Percentiles rank a stretch among this genome's conserved stretches.
phyloP scores from a whole-genome alignment of 2,113 vertebrate species.

The Sturnus vulgaris region DNA sequence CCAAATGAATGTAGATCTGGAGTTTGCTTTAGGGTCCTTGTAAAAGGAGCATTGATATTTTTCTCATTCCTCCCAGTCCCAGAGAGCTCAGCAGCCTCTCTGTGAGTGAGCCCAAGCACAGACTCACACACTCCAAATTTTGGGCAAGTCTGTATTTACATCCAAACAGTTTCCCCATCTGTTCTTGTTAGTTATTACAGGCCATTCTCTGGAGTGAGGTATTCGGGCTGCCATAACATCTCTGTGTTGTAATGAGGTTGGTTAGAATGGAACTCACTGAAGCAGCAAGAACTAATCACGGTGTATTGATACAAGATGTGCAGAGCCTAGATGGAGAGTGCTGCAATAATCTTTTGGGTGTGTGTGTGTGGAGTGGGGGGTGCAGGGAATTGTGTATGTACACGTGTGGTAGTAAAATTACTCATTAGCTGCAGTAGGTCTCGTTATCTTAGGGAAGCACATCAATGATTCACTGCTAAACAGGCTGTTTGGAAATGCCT shows the following conservation, averaged over 20 bases:
- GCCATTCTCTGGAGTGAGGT: constrained; percentile 22
- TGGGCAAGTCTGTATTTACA: not conserved
- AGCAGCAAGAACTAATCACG: constrained; percentile 32
- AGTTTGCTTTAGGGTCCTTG: not conserved
- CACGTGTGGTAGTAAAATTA: constrained; percentile 47
- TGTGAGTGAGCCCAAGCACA: not conserved
- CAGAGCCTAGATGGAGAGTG: not conserved
- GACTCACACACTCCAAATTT: not conserved
- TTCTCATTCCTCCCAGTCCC: not conserved
- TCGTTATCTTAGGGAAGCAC: constrained; percentile 40
- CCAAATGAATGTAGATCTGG: not conserved
- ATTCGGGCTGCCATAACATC: constrained; percentile 18
- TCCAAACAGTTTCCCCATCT: constrained; percentile 52
- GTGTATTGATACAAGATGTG: not conserved
- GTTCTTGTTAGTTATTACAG: constrained; percentile 18
- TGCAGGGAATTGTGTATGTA: not conserved
- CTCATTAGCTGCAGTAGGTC: constrained; percentile 44
- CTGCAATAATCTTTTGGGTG: constrained; percentile 20
- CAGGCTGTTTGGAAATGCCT: constrained; percentile 42
- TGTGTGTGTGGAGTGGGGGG: not conserved
- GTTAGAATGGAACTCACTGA: constrained; percentile 31
- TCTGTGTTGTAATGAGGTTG: constrained; percentile 14
- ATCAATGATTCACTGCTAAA: constrained; percentile 44
- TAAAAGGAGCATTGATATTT: not conserved
- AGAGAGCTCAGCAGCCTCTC: not conserved